Evolutionary conservation across 2,113 vertebrate species (phyloP), one percentile per base, ranked within the genome.

Genomic region (Platichthys stellatus): DNA sequence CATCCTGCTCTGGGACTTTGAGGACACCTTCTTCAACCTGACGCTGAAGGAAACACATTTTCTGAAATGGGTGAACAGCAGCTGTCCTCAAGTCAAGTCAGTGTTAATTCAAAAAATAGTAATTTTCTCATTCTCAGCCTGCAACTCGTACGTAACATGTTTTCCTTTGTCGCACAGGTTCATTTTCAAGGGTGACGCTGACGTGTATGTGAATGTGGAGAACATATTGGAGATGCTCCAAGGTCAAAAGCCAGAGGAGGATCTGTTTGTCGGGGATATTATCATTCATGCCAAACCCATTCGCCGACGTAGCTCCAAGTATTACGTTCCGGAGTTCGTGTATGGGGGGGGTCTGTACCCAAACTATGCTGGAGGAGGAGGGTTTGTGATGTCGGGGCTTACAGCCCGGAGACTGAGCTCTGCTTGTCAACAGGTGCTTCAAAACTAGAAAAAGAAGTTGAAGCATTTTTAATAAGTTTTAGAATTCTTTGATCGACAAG

Each of bases 31-130:
- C 90, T 99, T 99, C 92, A 99, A 99, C 83, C 85, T 99, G 85
- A 99, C 98, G 0, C 93, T 99, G 63, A 99, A 99, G 89, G 98
- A 99, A 93, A 97, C 96, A 0, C 96, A 99, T 83, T 99, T 99
- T 77, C 94, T 99, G 12, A 88, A 92, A 63, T 99, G 98, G 98
- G 88, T 98, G 18, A 95, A 96, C 24, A 85, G 84, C 20, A 97
- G 95, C 90, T 99, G 98, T 76, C 90, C 93, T 10, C 72, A 88
- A 0, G 95, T 94, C 71, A 95, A 94, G 92, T 93, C 43, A 69
- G 90, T 89, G 7, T 68, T 14, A 43, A 28, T 7, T 7, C 31
- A 31, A 7, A 31, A 31, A 31, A 31, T 12, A 20, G 11, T 53
- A 5, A 14, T 56, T 26, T 14, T 35, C 14, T 0, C 12, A 45